A percentile compares a stretch with the other conserved stretches of the same genome.
Evolutionary conservation across 2,113 vertebrate species (phyloP).

Genomic region (Sorex araneus): DNA sequence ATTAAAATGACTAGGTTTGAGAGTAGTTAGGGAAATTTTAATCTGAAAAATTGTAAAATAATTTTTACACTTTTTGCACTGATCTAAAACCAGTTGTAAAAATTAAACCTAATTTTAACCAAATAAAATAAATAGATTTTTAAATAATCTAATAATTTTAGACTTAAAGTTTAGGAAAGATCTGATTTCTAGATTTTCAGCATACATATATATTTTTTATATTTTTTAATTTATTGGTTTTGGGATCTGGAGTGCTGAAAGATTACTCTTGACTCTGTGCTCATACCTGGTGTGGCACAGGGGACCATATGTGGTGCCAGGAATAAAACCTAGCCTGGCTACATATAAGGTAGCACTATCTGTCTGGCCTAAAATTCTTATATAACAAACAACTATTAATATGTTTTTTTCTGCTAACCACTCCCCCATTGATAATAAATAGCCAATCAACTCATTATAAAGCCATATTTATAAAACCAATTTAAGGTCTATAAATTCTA

Average conservation of each 20-base stretch:
- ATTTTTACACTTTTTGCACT: background rate
- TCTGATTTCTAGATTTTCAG: slow-evolving; percentile 51
- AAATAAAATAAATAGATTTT: slow-evolving; percentile 24
- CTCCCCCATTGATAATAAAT: background rate
- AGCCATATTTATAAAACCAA: background rate
- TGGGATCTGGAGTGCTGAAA: too few species aligned
- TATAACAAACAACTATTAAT: slow-evolving; percentile 10
- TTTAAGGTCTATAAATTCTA: slow-evolving; percentile 31
- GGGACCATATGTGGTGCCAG: too few species aligned
- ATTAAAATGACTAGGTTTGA: background rate
- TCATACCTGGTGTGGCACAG: too few species aligned
- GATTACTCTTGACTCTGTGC: too few species aligned
- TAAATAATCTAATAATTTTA: slow-evolving; percentile 51
- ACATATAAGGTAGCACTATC: too few species aligned
- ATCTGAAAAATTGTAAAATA: slow-evolving; percentile 8
- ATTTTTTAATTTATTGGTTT: too few species aligned
- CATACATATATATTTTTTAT: background rate
- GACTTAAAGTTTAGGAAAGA: slow-evolving; percentile 50
- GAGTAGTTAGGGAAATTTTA: slow-evolving; percentile 37
- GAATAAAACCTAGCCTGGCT: too few species aligned
- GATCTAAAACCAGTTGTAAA: slow-evolving; percentile 48
- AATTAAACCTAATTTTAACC: slow-evolving; percentile 40
- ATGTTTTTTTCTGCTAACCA: slow-evolving; percentile 38
- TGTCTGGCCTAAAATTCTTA: too few species aligned
- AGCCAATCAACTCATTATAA: slow-evolving; percentile 38